A percentile compares a stretch with the other conserved stretches of the same genome.
phyloP scores from a whole-genome alignment of 2,888 invertebrate species.

The Odontothrips loti region DNA sequence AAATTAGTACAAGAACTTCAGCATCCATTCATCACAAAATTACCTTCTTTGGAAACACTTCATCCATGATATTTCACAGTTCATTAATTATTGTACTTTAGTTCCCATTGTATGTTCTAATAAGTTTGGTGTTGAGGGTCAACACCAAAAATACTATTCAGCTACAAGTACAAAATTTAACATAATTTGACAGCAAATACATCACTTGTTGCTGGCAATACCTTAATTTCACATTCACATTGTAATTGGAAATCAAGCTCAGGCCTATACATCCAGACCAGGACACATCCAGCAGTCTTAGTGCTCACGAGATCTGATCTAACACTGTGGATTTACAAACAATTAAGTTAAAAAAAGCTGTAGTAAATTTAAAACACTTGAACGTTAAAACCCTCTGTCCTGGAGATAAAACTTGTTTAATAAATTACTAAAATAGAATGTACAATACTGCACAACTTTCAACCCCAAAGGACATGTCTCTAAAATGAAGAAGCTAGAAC shows the following conservation, averaged over 20 bases:
- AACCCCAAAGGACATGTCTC: conserved; percentile 15
- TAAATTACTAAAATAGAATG: conserved; percentile 23
- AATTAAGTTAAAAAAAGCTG: neutral
- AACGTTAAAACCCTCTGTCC: conserved; percentile 11
- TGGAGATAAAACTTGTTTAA: conserved; percentile 21
- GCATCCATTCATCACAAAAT: conserved; percentile 16
- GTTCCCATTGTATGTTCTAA: neutral
- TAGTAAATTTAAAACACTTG: neutral
- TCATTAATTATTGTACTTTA: conserved; percentile 11
- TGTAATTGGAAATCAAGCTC: neutral
- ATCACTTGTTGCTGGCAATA: neutral
- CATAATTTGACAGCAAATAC: neutral
- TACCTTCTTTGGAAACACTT: conserved; percentile 20
- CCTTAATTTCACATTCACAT: neutral
- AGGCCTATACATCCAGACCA: neutral
- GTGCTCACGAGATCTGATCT: conserved; percentile 13
- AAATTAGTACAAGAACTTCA: conserved; percentile 19
- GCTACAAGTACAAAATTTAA: conserved; percentile 6
- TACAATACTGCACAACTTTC: conserved; percentile 22
- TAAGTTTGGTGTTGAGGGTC: neutral
- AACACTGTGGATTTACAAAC: conserved; percentile 14
- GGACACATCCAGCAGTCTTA: neutral
- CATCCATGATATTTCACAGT: conserved; percentile 8
- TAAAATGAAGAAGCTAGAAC: neutral
- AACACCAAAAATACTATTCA: conserved; percentile 1